A percentile compares a stretch with the other conserved stretches of the same genome.
Conservation (phyloP, 2,888 invertebrate genomes). For the Heteropelma amictum region DNA sequence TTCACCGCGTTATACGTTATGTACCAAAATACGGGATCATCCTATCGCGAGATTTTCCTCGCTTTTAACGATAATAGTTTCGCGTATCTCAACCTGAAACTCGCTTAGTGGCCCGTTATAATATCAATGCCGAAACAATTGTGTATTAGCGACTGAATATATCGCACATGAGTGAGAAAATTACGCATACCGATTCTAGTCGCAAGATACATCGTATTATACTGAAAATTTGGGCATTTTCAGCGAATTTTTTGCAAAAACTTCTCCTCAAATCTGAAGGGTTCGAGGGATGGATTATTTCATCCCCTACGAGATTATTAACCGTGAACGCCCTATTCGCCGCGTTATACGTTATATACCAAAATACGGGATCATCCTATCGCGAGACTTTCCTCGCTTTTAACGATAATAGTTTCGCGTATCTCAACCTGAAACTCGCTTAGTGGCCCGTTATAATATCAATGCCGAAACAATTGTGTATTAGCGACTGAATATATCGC, state of each 20-base stretch:
- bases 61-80: not conserved
- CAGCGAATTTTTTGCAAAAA: too few species aligned
- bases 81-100: not conserved
- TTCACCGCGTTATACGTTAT: not conserved
- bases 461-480: not conserved
- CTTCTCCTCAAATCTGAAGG: too few species aligned
- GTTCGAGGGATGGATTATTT: too few species aligned
- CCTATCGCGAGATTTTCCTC: not conserved
- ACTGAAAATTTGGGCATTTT: too few species aligned
- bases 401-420: not conserved
- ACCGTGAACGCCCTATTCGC: not conserved
- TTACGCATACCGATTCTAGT: too few species aligned
- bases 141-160: not conserved
- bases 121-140: not conserved
- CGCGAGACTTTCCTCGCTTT: not conserved
- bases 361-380: not conserved
- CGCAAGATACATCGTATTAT: too few species aligned
- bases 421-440: not conserved
- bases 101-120: not conserved
- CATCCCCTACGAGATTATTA: too few species aligned
- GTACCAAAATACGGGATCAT: not conserved
- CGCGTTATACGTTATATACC: not conserved
- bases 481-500: not conserved
- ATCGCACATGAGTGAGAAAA: too few species aligned
- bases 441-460: not conserved